A percentile compares a stretch with the other conserved stretches of the same genome.
These are phyloP conservation scores for Leptoclinus maculatus DNA, from an alignment of 2,797 vertebrate genomes.

Conservation along the genomic window DNA sequence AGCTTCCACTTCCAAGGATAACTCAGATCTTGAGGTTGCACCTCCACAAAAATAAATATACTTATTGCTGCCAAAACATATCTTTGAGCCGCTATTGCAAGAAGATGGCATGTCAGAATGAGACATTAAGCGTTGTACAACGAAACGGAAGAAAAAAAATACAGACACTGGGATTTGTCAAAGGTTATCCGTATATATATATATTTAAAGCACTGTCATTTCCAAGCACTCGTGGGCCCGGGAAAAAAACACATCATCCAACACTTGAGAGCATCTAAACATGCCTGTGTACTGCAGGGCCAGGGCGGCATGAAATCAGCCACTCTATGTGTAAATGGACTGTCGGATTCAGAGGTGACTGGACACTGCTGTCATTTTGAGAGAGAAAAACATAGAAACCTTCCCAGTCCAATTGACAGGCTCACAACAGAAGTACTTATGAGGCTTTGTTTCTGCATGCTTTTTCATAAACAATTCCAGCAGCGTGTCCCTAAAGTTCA, in stretches of 20 bases:
- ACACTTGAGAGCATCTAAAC: constrained; percentile 70
- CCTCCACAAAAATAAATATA: constrained; percentile 47
- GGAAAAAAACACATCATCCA: constrained; percentile 75
- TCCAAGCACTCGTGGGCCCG: constrained; percentile 57
- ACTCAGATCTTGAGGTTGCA: constrained; percentile 34
- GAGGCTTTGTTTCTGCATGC: constrained; percentile 58
- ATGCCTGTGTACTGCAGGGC: constrained; percentile 53
- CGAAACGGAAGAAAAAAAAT: not conserved
- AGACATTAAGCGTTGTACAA: constrained; percentile 30
- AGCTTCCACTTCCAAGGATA: constrained; percentile 22
- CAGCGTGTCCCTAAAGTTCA: constrained; percentile 38
- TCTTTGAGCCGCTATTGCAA: constrained; percentile 43
- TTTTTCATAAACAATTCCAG: constrained; percentile 52
- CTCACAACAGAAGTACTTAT: constrained; percentile 53
- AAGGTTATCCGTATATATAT: constrained; percentile 50
- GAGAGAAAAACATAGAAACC: constrained; percentile 19
- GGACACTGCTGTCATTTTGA: constrained; percentile 62
- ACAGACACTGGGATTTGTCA: constrained; percentile 35
- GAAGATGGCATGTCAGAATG: constrained; percentile 42
- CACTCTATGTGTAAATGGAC: constrained; percentile 86
- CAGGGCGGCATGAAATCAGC: constrained; percentile 79
- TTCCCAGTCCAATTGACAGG: constrained; percentile 42
- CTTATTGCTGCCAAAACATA: constrained; percentile 54
- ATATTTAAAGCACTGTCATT: constrained; percentile 69
- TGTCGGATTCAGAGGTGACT: constrained; percentile 72